Percentiles rank a stretch among this genome's conserved stretches.
Evolutionary conservation across 2,888 invertebrate species (phyloP).

Genomic region (Trilocha varians): DNA sequence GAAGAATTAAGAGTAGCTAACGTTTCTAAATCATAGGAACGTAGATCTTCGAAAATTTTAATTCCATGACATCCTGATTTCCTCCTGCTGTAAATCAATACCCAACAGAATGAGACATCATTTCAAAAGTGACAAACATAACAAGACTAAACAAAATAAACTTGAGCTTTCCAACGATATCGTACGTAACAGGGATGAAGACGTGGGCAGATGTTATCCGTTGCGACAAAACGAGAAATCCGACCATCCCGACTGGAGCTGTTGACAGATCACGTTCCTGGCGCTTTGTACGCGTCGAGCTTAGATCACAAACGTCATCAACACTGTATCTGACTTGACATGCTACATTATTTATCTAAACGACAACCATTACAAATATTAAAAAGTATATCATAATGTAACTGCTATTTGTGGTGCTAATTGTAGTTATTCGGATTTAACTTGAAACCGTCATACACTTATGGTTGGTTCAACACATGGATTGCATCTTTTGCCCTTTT

Average conservation of each 20-base stretch:
- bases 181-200: background rate
- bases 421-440: too few relatives aligned
- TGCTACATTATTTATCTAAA: too few relatives aligned
- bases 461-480: too few relatives aligned
- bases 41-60: too few relatives aligned
- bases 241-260: background rate
- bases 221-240: background rate
- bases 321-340: too few relatives aligned
- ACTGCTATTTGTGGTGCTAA: too few relatives aligned
- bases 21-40: too few relatives aligned
- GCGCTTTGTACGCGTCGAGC: background rate
- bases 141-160: background rate
- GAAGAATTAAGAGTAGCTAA: too few relatives aligned
- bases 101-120: background rate
- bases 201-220: background rate
- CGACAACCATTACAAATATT: too few relatives aligned
- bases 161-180: conserved; percentile 1
- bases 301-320: background rate
- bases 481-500: too few relatives aligned
- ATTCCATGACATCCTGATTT: background rate
- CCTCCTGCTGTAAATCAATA: background rate
- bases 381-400: too few relatives aligned
- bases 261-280: background rate
- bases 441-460: too few relatives aligned
- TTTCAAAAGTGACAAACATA: background rate